Conservation (phyloP, 2,888 invertebrate species). For the Dolomedes plantarius region DNA sequence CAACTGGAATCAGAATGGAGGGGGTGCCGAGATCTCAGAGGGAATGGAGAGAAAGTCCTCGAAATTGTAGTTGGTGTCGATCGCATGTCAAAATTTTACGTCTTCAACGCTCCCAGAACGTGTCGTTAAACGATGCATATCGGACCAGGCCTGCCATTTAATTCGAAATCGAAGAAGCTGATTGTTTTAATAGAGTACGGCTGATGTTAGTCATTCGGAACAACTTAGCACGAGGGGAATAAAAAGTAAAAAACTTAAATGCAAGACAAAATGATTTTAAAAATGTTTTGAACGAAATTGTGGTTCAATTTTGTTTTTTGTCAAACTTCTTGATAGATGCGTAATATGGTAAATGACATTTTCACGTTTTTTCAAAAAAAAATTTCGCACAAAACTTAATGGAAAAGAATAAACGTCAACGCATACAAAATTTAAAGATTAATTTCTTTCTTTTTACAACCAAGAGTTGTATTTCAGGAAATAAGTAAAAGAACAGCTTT, state of each 20-base stretch:
- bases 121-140: constrained; percentile 50
- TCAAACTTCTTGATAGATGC: too few relatives aligned
- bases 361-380: too few relatives aligned
- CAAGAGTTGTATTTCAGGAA: too few relatives aligned
- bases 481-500: too few relatives aligned
- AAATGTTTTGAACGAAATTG: background rate
- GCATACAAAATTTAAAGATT: too few relatives aligned
- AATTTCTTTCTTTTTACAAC: too few relatives aligned
- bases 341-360: too few relatives aligned
- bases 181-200: constrained; percentile 33
- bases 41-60: constrained; percentile 17
- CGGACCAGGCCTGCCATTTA: constrained; percentile 29
- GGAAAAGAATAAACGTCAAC: too few relatives aligned
- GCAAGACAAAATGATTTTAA: background rate
- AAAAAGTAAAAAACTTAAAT: background rate
- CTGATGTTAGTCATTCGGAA: background rate
- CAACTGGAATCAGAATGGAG: constrained; percentile 31
- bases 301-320: too few relatives aligned
- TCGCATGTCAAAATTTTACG: constrained; percentile 59
- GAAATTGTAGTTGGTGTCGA: constrained; percentile 47
- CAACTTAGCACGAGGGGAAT: background rate
- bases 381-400: too few relatives aligned
- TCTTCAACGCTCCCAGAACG: constrained; percentile 21
- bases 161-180: constrained; percentile 32
- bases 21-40: constrained; percentile 17